Conservation (phyloP, 2,888 invertebrate genomes). For the Helicoverpa assulta region DNA sequence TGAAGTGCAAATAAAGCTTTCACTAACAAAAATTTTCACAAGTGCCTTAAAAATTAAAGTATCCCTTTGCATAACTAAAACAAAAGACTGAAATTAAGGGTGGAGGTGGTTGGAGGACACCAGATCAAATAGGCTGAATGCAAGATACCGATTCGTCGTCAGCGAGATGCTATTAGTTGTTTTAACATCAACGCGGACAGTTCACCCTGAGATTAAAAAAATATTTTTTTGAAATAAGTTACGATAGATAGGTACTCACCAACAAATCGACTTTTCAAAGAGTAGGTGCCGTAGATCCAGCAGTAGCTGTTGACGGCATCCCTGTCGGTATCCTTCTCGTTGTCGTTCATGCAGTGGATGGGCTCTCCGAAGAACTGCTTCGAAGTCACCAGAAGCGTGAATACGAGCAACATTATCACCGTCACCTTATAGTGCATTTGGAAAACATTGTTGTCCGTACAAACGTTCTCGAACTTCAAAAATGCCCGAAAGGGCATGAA, state of each 20-base stretch:
- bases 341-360: constrained; percentile 92
- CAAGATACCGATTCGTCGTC: background rate
- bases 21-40: too few relatives aligned
- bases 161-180: background rate
- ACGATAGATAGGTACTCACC: constrained; percentile 34
- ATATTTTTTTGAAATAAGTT: background rate
- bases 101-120: too few relatives aligned
- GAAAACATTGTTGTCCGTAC: constrained; percentile 94
- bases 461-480: constrained; percentile 92
- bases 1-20: too few relatives aligned
- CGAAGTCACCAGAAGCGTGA: constrained; percentile 93
- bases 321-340: constrained; percentile 83
- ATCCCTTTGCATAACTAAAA: background rate
- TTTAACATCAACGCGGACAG: too few relatives aligned
- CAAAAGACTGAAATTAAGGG: too few relatives aligned
- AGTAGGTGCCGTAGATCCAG: constrained; percentile 94
- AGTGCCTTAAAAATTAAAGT: too few relatives aligned
- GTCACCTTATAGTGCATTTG: constrained; percentile 94
- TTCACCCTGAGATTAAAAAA: background rate
- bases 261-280: constrained; percentile 79
- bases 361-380: constrained; percentile 97
- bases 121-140: background rate
- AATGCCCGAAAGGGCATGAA: constrained; percentile 92
- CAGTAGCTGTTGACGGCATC: constrained; percentile 94
- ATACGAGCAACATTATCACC: constrained; percentile 93